Evolutionary conservation across 2,888 invertebrate genomes (phyloP).

Genomic region (Heliconius ismenius): DNA sequence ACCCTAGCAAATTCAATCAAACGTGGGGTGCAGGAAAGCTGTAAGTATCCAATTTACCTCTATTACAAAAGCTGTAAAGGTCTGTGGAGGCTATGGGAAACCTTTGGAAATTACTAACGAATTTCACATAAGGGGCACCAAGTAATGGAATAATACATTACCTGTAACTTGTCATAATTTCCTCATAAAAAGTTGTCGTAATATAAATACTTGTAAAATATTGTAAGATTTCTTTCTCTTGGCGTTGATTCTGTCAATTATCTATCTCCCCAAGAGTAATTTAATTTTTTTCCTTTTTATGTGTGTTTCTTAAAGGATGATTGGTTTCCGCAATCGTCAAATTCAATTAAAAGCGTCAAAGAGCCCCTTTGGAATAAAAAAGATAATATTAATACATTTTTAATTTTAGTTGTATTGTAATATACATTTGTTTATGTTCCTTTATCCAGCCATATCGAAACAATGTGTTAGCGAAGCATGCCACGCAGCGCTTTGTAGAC

Average conservation of each 20-base stretch:
- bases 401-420: background rate
- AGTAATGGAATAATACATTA: slow-evolving; percentile 19
- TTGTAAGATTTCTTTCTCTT: background rate
- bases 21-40: slow-evolving; percentile 41
- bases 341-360: background rate
- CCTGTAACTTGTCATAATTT: slow-evolving; percentile 14
- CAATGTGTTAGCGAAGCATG: slow-evolving; percentile 2
- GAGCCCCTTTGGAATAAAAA: too few species aligned
- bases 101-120: slow-evolving; percentile 39
- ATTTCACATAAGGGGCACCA: slow-evolving; percentile 35
- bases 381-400: too few species aligned
- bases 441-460: background rate
- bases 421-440: background rate
- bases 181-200: background rate
- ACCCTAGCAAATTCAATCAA: slow-evolving; percentile 48
- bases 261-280: background rate
- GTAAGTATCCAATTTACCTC: slow-evolving; percentile 44
- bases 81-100: slow-evolving; percentile 39
- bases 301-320: background rate
- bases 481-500: background rate
- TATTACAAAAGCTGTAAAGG: slow-evolving; percentile 43
- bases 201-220: background rate
- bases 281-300: too few species aligned
- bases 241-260: background rate
- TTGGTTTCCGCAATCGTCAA: background rate